Base-by-base conservation (phyloP, 1,140 invertebrate species). In the Hycleus cichorii region DNA sequence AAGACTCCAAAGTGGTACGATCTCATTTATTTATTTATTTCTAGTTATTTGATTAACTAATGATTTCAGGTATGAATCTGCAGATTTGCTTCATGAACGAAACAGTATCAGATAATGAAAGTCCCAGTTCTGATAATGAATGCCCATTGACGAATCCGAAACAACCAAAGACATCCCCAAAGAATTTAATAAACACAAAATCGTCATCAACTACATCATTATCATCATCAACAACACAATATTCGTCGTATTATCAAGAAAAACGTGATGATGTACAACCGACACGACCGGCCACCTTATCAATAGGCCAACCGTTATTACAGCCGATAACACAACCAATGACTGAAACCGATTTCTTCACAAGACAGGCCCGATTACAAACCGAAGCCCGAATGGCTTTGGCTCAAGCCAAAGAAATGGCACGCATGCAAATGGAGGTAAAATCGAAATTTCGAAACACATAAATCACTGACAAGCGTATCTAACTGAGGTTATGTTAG, bases 81-180 rank as follows among this genome's bases (percentile, higher is more conserved):
- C 92, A 95, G 80, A 93, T 95, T 66, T 93, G 91, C 79, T 95
- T 95, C 75, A 90, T 95, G 89, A 95, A 95, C 74, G 92, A 96
- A 70, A 89, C 89, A 45, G 86, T 86, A 11, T 91, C 89, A 47
- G 90, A 93, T 68, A 87, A 80, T 60, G 88, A 89, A 71, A 88
- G 86, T 48, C 84, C 84, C 40, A 79, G 77, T 47, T 88, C 84
- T 38, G 87, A 89, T 61, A 77, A 79, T 55, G 86, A 89, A 60
- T 69, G 65, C 40, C 64, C 71, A 9, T 58, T 69, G 38, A 69
- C 69, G 1, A 71, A 71, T 39, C 67, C 71, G 4, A 72, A 72
- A 60, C 68, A 66, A 49, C 64, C 45, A 58, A 71, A 77, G 66
- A 71, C 69, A 72, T 59, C 71, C 68, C 32, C 59, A 48, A 59